Base-by-base conservation (phyloP, 2,888 invertebrate genomes). In the Harmothoe impar region DNA sequence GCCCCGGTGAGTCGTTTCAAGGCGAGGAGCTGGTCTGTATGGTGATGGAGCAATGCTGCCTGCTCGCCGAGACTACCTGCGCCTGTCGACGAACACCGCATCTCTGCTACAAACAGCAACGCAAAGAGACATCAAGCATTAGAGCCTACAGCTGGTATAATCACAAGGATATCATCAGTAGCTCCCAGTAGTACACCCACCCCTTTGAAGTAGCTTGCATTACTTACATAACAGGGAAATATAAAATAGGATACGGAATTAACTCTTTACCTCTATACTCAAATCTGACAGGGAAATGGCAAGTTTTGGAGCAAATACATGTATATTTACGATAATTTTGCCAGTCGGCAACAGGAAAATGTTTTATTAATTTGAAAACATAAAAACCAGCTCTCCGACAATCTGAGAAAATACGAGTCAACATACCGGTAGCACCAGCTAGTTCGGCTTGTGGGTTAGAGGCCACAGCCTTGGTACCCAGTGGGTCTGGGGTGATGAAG, bases 401-500 rank as follows among this genome's bases (percentile, higher is more conserved):
- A 43, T 43, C 43, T 43, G 3, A 43, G 43, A 43, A 43, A 43
- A 43, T 43, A 43, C 3, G 10, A 20, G 23, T 62, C 3, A 31
- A 31, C 54, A 72, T 72, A 72, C 62, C 51, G 29, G 33, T 43
- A 20, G 62, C 23, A n/a, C 81, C 31, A 56, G 7, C n/a, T 77
- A 85, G 20, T 0, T 33, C 54, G 31, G 20, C 54, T 25, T 86
- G 86, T 12, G 25, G 52, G 86, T 20, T 25, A 52, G 54, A 23
- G 56, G 86, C 86, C 25, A 89, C 77, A 17, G 89, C 43, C 33
- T 86, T 31, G 23, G 90, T 31, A 5, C 97, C 97, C 10, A 97
- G 95, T 0, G 97, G 97, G 94, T 97, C 97, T 35, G 95, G 93
- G 29, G 96, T 96, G 86, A 95, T 95, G 92, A 97, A 96, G 0